Evolutionary conservation across 2,888 invertebrate genomes (phyloP), one percentile per base, ranked within the genome.

Genomic region (Chydorus sphaericus): DNA sequence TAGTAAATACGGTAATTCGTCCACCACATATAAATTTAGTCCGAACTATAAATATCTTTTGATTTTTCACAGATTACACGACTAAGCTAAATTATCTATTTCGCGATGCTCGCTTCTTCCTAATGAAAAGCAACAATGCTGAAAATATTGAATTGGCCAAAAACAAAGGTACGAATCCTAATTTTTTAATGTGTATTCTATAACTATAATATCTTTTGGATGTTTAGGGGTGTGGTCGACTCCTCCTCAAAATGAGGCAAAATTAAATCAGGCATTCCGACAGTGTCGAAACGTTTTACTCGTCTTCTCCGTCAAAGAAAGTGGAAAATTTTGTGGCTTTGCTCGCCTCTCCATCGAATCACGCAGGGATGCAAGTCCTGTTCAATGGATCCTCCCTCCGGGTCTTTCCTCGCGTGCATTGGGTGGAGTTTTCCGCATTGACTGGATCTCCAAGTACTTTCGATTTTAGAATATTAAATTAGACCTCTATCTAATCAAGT

Each of bases 271-370:
- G 73, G 94, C 96, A 0, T 93, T 83, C 65, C 81, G 83, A 68
- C 92, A 93, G 69, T 85, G 87, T 30, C 79, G 91, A 65, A 97
- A 96, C 74, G 94, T 97, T 7, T 75, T 97, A 60, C 75, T 97
- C 54, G 85, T 97, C 66, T 97, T 93, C 74, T 96, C 96, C 56
- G 96, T 97, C 1, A 94, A 94, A 70, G 96, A 96, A 74, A 96
- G 94, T 73, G 96, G 94, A 39, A 89, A 89, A 61, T 77, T 76
- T 66, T 75, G 76, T 67, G 76, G 75, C 0, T 96, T 93, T 74
- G 96, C 96, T 8, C 78, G 97, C 58, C 75, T 97, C 64, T 80
- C 82, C 56, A 83, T 85, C 49, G 90, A 90, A 68, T 91, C 93
- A 1, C 79, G 90, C 54, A 83, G 90, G 64, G 92, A 93, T 72